Evolutionary conservation across 2,888 invertebrate species (phyloP).

Genomic region (Nephrocerus scutellatus): DNA sequence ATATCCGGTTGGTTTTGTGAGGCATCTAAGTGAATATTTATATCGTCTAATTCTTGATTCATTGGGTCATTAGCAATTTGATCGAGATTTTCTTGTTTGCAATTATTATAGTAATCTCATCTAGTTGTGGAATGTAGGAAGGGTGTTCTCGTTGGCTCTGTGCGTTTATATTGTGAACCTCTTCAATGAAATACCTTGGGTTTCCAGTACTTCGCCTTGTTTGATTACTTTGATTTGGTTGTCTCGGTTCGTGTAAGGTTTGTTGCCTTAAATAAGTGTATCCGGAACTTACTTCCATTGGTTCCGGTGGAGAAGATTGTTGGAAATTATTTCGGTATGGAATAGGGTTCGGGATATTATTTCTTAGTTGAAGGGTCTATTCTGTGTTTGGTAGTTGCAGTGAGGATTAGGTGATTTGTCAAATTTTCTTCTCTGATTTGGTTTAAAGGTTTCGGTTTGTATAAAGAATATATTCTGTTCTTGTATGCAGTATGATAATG

Average conservation of each 20-base stretch:
- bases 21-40: background rate
- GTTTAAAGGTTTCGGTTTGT: background rate
- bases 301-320: background rate
- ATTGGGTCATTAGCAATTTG: background rate
- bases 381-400: no score
- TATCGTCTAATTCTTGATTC: background rate
- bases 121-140: background rate
- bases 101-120: background rate
- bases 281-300: background rate
- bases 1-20: background rate
- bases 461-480: conserved; percentile 19
- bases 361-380: no score
- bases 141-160: background rate
- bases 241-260: conserved; percentile 3
- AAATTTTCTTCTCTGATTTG: background rate
- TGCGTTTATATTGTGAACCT: background rate
- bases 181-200: background rate
- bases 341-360: no score
- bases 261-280: background rate
- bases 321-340: background rate
- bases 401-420: no score
- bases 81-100: background rate
- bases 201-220: background rate
- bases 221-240: background rate
- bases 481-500: conserved; percentile 14